Evolutionary conservation across 2,888 invertebrate species (phyloP).

Genomic region (Stenchaetothrips biformis): DNA sequence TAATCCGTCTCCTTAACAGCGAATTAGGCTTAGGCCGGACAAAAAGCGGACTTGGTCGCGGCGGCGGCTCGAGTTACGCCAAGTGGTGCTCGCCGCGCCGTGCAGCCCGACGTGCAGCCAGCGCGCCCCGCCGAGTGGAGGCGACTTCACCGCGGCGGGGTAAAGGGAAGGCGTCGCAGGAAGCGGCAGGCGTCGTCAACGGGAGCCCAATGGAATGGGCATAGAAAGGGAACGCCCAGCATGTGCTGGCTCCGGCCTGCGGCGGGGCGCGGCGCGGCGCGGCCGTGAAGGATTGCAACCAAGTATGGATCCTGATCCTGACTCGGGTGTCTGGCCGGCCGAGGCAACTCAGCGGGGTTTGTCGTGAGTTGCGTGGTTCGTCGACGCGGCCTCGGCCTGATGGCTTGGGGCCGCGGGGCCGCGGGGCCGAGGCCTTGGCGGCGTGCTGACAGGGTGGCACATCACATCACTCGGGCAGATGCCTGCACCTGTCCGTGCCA

Average conservation of each 20-base stretch:
- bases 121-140: no score
- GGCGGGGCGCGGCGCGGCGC: background rate
- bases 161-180: no score
- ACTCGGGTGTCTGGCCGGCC: background rate
- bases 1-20: background rate
- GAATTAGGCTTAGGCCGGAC: background rate
- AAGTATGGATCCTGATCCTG: conserved; percentile 13
- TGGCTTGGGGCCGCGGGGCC: background rate
- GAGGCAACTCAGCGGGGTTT: background rate
- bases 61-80: background rate
- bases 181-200: no score
- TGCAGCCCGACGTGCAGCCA: background rate
- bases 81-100: background rate
- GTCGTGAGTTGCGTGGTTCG: background rate
- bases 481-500: background rate
- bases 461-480: no score
- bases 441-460: no score
- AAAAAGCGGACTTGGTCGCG: background rate
- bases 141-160: no score
- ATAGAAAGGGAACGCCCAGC: no score
- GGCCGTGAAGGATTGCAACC: conserved; percentile 12
- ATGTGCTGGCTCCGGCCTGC: no score
- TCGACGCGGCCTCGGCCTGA: background rate
- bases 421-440: no score
- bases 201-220: no score